Conservation (phyloP, 35 echinoderm and acorn worm species). For the Patiria miniata region DNA sequence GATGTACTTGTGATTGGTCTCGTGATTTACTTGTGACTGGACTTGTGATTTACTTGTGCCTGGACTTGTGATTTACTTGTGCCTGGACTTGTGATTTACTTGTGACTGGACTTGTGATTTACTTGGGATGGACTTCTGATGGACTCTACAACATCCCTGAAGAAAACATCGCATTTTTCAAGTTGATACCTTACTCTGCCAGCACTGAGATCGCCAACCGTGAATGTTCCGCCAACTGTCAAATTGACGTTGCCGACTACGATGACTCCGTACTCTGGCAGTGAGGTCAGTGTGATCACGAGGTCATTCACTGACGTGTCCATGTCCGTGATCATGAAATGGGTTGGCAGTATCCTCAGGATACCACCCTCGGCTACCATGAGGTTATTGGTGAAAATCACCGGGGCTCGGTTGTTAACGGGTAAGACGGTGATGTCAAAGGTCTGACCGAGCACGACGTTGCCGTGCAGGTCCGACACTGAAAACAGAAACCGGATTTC, state of each 20-base stretch:
- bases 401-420: constrained; percentile 82
- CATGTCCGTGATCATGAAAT: constrained; percentile 81
- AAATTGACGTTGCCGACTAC: constrained; percentile 59
- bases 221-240: constrained; percentile 59
- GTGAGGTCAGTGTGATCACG: constrained; percentile 32
- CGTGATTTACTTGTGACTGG: too few relatives aligned
- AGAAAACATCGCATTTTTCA: neutral
- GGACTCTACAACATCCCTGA: too few relatives aligned
- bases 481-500: constrained; percentile 80
- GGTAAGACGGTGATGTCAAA: constrained; percentile 87
- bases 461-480: constrained; percentile 86
- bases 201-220: constrained; percentile 70
- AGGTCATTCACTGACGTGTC: constrained; percentile 70
- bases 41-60: too few relatives aligned
- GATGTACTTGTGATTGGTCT: too few relatives aligned
- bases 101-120: too few relatives aligned
- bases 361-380: constrained; percentile 72
- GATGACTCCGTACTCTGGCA: constrained; percentile 58
- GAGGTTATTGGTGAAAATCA: constrained; percentile 71
- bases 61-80: too few relatives aligned
- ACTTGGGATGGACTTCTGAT: too few relatives aligned
- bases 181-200: constrained; percentile 69
- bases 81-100: too few relatives aligned
- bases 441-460: constrained; percentile 66
- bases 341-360: constrained; percentile 59